A percentile compares a stretch with the other conserved stretches of the same genome.
Conservation (phyloP, 2,888 invertebrate genomes). For the Griposia aprilina region DNA sequence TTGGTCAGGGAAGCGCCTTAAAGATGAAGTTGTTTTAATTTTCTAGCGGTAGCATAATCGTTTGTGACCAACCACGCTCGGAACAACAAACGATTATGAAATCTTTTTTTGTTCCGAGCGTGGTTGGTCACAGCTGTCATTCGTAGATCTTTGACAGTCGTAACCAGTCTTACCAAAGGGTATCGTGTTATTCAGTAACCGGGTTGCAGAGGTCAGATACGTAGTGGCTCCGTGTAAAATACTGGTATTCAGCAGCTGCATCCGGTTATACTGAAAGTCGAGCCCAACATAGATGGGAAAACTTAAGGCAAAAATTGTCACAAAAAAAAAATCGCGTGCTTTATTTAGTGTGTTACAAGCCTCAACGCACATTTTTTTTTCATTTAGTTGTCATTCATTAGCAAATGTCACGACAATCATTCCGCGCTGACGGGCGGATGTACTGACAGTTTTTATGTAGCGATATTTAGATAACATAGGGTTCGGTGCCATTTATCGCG, state of each 20-base stretch:
- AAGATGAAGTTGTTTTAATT: not conserved
- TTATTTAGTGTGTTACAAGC: constrained; percentile 11
- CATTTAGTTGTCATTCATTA: constrained; percentile 68
- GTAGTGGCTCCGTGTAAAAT: too few relatives aligned
- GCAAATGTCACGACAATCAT: constrained; percentile 66
- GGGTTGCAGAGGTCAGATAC: too few relatives aligned
- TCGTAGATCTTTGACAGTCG: not conserved
- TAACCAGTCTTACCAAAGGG: too few relatives aligned
- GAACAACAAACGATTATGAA: too few relatives aligned
- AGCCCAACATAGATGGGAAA: too few relatives aligned
- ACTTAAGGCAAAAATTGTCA: too few relatives aligned
- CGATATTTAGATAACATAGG: constrained; percentile 45
- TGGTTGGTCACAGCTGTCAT: not conserved
- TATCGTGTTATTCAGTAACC: too few relatives aligned
- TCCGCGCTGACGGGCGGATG: constrained; percentile 60
- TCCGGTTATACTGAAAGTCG: not conserved
- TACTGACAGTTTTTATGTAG: constrained; percentile 49
- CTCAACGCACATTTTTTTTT: constrained; percentile 33
- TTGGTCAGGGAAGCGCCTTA: too few relatives aligned
- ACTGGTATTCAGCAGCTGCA: not conserved
- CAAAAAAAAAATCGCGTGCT: too few relatives aligned
- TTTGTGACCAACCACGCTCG: too few relatives aligned
- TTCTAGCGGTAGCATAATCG: too few relatives aligned
- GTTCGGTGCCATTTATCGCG: constrained; percentile 17
- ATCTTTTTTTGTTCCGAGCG: not conserved